Evolutionary conservation across 2,113 vertebrate genomes (phyloP).

Genomic region (Suncus etruscus): DNA sequence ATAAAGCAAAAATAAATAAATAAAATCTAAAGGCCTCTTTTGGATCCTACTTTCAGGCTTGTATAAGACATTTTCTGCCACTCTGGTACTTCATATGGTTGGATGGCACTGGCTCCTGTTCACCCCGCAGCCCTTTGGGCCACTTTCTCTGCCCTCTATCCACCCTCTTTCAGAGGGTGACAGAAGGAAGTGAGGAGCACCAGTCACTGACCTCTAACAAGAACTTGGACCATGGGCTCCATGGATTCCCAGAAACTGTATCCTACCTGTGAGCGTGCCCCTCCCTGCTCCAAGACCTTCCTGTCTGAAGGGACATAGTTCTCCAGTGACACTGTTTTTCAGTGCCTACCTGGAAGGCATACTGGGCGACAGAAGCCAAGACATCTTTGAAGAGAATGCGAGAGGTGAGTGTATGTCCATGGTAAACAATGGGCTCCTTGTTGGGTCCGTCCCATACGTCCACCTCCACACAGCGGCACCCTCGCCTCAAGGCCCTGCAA

Average conservation of each 20-base stretch:
- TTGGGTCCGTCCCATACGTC: conserved; percentile 96
- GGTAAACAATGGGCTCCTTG: conserved; percentile 96
- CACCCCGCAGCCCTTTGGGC: background rate
- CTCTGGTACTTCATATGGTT: background rate
- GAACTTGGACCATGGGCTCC: background rate
- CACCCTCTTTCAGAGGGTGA: background rate
- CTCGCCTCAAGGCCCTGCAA: conserved; percentile 92
- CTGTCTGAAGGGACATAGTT: too few relatives aligned
- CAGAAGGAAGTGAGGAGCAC: conserved; percentile 10
- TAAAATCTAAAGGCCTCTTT: background rate
- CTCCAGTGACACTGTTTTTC: too few relatives aligned
- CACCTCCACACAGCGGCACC: conserved; percentile 96
- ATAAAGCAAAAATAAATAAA: too few relatives aligned
- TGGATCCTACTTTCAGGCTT: background rate
- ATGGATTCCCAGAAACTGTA: background rate
- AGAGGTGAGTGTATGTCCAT: conserved; percentile 96
- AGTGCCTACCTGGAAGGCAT: conserved; percentile 94
- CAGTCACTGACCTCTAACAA: conserved; percentile 15
- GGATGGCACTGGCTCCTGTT: background rate
- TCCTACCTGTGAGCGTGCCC: too few relatives aligned
- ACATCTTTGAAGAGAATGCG: conserved; percentile 97
- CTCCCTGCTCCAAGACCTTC: too few relatives aligned
- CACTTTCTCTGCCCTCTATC: background rate
- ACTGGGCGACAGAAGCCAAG: conserved; percentile 91
- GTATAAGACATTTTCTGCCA: background rate